Evolutionary conservation across 2,888 invertebrate species (phyloP).

Genomic region (Acrobasis repandana): DNA sequence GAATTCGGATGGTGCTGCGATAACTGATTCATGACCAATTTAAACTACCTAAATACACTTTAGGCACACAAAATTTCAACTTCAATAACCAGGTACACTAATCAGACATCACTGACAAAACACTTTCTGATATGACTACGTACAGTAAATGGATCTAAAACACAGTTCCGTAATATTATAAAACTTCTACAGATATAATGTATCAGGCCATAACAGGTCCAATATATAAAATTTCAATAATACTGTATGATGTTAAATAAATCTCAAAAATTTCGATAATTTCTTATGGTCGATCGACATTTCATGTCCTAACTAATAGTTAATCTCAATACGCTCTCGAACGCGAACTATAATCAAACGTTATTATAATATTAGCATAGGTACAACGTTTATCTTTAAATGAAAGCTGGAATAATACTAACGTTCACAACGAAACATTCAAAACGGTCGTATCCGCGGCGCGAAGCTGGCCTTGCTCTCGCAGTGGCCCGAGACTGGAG

Average conservation of each 20-base stretch:
- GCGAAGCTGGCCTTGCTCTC: background rate
- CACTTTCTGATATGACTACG: slow-evolving; percentile 61
- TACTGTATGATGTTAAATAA: slow-evolving; percentile 61
- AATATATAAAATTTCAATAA: slow-evolving; percentile 53
- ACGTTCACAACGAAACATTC: slow-evolving; percentile 57
- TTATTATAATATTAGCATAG: slow-evolving; percentile 47
- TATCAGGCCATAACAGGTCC: slow-evolving; percentile 51
- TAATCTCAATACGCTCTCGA: slow-evolving; percentile 63
- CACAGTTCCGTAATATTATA: slow-evolving; percentile 42
- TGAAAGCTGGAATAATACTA: slow-evolving; percentile 59
- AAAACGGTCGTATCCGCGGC: slow-evolving; percentile 33
- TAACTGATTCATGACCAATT: slow-evolving; percentile 9
- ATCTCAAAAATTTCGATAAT: slow-evolving; percentile 42
- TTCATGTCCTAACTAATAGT: slow-evolving; percentile 68
- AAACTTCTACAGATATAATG: slow-evolving; percentile 46
- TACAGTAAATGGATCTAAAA: slow-evolving; percentile 67
- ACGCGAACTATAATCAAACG: slow-evolving; percentile 40
- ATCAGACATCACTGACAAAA: slow-evolving; percentile 27
- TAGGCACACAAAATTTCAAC: slow-evolving; percentile 50
- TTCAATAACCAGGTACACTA: slow-evolving; percentile 36
- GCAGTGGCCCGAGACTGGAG: background rate
- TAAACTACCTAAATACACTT: slow-evolving; percentile 30
- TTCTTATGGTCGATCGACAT: slow-evolving; percentile 55
- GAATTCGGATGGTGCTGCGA: background rate
- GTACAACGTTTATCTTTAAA: slow-evolving; percentile 49